Percentiles rank a stretch among this genome's conserved stretches.
These are phyloP conservation scores for Periophthalmus magnuspinnatus DNA, from an alignment of 2,797 vertebrate genomes.

Conservation along the genomic window DNA sequence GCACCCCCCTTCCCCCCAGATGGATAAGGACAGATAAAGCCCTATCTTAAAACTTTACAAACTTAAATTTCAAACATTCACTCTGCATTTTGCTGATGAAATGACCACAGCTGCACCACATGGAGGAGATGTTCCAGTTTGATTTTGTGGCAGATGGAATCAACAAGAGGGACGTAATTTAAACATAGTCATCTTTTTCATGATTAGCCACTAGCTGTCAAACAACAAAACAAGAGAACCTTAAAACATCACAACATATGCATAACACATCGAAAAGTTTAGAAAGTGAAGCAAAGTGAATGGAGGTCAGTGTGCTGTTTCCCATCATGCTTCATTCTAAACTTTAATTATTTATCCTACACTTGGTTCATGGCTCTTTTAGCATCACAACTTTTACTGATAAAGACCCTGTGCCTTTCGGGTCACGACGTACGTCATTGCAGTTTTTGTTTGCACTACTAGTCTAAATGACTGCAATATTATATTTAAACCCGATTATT, in stretches of 20 bases:
- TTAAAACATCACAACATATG: conserved; percentile 3
- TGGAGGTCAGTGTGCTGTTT: conserved; percentile 75
- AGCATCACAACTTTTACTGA: conserved; percentile 35
- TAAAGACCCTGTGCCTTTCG: conserved; percentile 35
- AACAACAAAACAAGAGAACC: conserved; percentile 7
- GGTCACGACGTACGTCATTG: conserved; percentile 13
- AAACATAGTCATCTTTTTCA: background rate
- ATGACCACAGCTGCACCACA: background rate
- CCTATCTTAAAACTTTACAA: too few relatives aligned
- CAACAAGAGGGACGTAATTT: background rate
- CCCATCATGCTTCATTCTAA: conserved; percentile 52
- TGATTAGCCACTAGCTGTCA: conserved; percentile 7
- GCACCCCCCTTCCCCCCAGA: too few relatives aligned
- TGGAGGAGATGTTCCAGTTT: background rate
- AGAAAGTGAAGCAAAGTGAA: conserved; percentile 33
- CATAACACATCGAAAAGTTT: background rate
- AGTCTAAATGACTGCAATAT: background rate
- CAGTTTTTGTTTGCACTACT: background rate
- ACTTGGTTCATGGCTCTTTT: conserved; percentile 32
- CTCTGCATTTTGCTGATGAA: background rate
- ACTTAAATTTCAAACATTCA: too few relatives aligned
- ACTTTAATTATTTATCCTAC: conserved; percentile 75
- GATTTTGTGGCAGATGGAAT: conserved; percentile 19
- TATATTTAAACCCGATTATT: conserved; percentile 19
- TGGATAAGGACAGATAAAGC: too few relatives aligned